phyloP scores from a whole-genome alignment of 2,113 vertebrate species.

The Salminus brasiliensis region DNA sequence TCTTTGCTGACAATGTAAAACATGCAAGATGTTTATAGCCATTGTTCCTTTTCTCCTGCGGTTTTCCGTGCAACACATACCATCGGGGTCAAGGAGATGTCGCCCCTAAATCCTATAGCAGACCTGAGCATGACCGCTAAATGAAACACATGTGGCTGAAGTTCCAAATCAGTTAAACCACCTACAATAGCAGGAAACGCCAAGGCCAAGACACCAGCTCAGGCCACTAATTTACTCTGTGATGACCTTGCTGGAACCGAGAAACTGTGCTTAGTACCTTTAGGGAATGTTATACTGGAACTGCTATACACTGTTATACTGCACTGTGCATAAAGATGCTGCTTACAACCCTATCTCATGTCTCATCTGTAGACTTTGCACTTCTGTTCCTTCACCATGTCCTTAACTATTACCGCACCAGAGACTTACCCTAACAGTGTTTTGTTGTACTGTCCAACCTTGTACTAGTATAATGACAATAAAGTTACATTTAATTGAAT shows the following conservation, averaged over 20 bases:
- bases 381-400: no score
- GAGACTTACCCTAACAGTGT: no score
- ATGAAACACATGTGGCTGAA: conserved; percentile 25
- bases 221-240: background rate
- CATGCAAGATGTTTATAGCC: conserved; percentile 15
- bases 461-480: no score
- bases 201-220: background rate
- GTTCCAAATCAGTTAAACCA: conserved; percentile 26
- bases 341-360: no score
- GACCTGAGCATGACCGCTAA: conserved; percentile 19
- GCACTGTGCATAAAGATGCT: no score
- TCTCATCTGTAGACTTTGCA: no score
- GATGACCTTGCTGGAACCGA: background rate
- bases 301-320: no score
- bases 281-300: no score
- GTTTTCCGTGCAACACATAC: conserved; percentile 35
- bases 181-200: conserved; percentile 48
- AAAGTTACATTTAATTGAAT: no score
- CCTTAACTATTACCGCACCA: no score
- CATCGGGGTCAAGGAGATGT: conserved; percentile 40
- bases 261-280: background rate
- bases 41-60: conserved; percentile 41
- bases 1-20: conserved; percentile 14
- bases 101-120: conserved; percentile 9
- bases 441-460: no score